Evolutionary conservation across 2,113 vertebrate genomes (phyloP).

Genomic region (Hippotragus niger): DNA sequence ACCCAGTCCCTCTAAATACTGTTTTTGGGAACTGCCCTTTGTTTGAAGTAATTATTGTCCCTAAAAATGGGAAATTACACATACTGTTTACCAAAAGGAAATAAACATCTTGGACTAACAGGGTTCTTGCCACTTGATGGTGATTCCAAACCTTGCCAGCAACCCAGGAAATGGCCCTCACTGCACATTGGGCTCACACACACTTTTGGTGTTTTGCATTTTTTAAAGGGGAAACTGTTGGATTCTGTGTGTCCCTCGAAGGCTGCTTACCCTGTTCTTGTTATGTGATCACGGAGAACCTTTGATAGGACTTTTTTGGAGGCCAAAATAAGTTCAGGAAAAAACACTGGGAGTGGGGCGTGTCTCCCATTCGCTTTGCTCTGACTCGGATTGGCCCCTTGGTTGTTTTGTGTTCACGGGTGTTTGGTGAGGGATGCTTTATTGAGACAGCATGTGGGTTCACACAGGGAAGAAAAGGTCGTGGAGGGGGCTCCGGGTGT

Average conservation of each 20-base stretch:
- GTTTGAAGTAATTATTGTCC: slow-evolving; percentile 25
- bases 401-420: neutral
- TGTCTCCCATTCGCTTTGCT: neutral
- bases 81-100: slow-evolving; percentile 34
- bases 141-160: neutral
- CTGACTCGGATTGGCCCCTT: too few relatives aligned
- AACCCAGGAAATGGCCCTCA: neutral
- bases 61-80: slow-evolving; percentile 48
- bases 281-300: neutral
- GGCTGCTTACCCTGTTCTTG: neutral
- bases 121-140: neutral
- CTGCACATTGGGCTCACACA: neutral
- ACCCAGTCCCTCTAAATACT: slow-evolving; percentile 7
- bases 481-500: neutral
- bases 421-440: neutral
- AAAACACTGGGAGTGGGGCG: neutral
- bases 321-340: neutral
- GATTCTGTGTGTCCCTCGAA: neutral
- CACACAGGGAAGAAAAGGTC: neutral
- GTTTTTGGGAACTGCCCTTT: slow-evolving; percentile 32
- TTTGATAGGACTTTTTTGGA: neutral
- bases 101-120: neutral
- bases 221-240: slow-evolving; percentile 4
- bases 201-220: fast-evolving
- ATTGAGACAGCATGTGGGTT: neutral